Evolutionary conservation across 2,888 invertebrate species (phyloP).

Genomic region (Trichopria drosophilae): DNA sequence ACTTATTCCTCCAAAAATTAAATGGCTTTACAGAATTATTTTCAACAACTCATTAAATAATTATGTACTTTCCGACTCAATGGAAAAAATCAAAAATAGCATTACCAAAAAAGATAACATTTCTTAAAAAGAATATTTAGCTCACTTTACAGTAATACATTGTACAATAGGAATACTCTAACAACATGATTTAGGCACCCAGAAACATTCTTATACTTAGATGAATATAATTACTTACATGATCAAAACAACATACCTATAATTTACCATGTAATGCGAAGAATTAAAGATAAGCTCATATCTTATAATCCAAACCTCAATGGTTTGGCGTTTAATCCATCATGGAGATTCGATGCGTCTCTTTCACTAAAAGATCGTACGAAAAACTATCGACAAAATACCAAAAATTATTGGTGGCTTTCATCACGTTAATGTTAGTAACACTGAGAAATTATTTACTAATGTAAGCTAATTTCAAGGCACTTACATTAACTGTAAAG

Average conservation of each 20-base stretch:
- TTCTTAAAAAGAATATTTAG: conserved; percentile 3
- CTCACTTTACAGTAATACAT: background rate
- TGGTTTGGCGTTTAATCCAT: background rate
- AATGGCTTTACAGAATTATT: background rate
- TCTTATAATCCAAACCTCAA: background rate
- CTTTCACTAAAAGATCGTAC: conserved; percentile 5
- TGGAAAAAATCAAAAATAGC: conserved; percentile 35
- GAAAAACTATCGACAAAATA: conserved; percentile 3
- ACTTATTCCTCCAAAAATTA: background rate
- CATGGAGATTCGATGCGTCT: conserved; percentile 2
- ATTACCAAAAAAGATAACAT: conserved; percentile 33
- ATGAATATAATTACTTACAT: conserved; percentile 18
- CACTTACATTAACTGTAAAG: no score
- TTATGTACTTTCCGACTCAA: conserved; percentile 36
- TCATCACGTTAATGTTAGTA: background rate
- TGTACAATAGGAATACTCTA: background rate
- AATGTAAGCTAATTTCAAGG: no score
- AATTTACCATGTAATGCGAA: conserved; percentile 2
- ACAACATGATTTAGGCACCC: conserved; percentile 16
- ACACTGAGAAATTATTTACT: no score
- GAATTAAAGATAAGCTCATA: background rate
- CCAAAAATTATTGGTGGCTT: background rate
- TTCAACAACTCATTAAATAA: conserved; percentile 30
- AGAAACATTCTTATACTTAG: conserved; percentile 22
- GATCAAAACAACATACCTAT: conserved; percentile 7